Evolutionary conservation across 2,113 vertebrate species (phyloP), one percentile per base, ranked within the genome.

Genomic region (Dipodomys merriami): DNA sequence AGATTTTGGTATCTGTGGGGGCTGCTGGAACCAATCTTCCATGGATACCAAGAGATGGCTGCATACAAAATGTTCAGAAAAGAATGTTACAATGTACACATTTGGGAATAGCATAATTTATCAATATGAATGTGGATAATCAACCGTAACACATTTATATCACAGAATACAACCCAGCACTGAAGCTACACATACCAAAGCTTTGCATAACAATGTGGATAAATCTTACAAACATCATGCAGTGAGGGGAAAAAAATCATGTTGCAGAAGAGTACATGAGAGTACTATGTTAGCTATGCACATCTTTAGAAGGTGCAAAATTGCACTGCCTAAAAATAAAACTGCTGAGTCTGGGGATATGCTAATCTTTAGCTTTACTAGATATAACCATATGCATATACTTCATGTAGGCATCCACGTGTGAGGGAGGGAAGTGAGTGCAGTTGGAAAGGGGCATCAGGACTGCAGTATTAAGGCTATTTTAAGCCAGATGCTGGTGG

Each of bases 281-380:
- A 22, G 87, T 49, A 67, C 8, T 49, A 76, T 67, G 60, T 46
- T 83, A 83, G 76, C 74, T 91, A 74, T 29, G 68, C 69, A 78
- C 39, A 73, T 77, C 81, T 96, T 64, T 12, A 74, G 84, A 91
- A 72, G n/a, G 30, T 83, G 46, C 35, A 82, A 90, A 90, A 68
- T 64, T 77, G 9, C 22, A 19, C 57, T 49, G 15, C 27, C 73
- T 84, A 90, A 90, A 92, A 90, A 95, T 90, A 76, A 93, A 92
- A 92, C 33, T 88, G 53, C 64, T 81, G 64, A 92, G 78, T 90
- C 69, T 9, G 82, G 12, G 27, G 16, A 13, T 74, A 60, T 94
- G 69, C 30, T 90, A 81, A 95, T 73, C n/a, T 95, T 83, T 57
- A 57, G 64, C 77, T 94, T 88, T 78, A 64, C 46, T 67, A 57